Conservation (phyloP, 2,797 vertebrate genomes). For the Glyptemys insculpta region DNA sequence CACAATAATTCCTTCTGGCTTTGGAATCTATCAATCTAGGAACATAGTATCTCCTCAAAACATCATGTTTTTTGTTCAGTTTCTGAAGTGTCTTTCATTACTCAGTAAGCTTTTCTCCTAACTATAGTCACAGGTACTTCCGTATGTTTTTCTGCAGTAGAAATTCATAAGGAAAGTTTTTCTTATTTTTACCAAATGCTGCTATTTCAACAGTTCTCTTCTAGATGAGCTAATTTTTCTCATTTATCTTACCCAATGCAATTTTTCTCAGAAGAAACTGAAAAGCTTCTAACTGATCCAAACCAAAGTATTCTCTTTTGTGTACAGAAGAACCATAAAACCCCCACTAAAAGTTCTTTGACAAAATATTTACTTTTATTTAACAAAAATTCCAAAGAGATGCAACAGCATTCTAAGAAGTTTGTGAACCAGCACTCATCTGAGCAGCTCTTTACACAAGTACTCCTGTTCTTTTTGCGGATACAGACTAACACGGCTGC, state of each 20-base stretch:
- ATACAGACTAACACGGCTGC: too few species aligned
- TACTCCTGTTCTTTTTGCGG: too few species aligned
- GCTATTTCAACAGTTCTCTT: conserved; percentile 34
- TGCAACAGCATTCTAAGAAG: background rate
- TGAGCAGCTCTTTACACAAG: conserved; percentile 25
- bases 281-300: conserved; percentile 8
- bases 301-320: conserved; percentile 4
- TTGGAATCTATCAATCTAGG: conserved; percentile 28
- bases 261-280: background rate
- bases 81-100: conserved; percentile 66
- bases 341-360: background rate
- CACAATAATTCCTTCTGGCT: background rate
- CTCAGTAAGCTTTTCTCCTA: conserved; percentile 28
- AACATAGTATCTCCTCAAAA: conserved; percentile 47
- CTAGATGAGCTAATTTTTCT: conserved; percentile 1
- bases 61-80: conserved; percentile 45
- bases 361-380: background rate
- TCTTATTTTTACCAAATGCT: conserved; percentile 47
- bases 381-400: background rate
- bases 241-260: conserved; percentile 4
- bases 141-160: background rate
- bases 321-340: background rate
- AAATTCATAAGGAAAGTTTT: conserved; percentile 46
- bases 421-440: background rate
- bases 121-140: background rate